Conservation (phyloP, 2,113 vertebrate species). For the Bagarius yarrelli region DNA sequence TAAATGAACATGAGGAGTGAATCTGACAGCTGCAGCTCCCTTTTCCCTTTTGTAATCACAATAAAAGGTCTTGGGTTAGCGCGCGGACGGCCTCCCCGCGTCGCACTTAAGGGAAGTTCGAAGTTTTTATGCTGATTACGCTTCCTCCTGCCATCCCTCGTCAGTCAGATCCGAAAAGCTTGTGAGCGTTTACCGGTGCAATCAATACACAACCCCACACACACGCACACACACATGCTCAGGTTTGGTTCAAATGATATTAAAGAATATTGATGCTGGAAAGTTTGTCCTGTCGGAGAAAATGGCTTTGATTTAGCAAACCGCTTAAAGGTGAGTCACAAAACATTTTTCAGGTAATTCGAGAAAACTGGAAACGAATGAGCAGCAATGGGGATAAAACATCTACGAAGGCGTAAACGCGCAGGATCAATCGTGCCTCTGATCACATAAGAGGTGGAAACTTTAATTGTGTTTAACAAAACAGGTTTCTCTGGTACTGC, state of each 20-base stretch:
- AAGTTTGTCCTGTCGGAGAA: constrained; percentile 15
- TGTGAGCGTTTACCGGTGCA: constrained; percentile 50
- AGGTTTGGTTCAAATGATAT: constrained; percentile 50
- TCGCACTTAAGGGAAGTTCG: constrained; percentile 60
- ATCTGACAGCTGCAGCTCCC: constrained; percentile 62
- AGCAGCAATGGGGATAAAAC: not conserved
- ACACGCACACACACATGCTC: constrained; percentile 27
- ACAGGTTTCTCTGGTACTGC: too few species aligned
- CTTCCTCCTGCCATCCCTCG: constrained; percentile 57
- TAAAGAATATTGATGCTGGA: constrained; percentile 54
- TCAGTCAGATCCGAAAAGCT: constrained; percentile 57
- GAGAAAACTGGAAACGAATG: not conserved
- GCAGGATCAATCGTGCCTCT: not conserved
- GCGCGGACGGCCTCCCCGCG: constrained; percentile 53
- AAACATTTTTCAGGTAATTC: not conserved
- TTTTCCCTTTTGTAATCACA: constrained; percentile 67
- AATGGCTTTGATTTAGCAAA: constrained; percentile 50
- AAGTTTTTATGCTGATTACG: constrained; percentile 63
- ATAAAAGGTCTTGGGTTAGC: constrained; percentile 62
- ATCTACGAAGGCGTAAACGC: not conserved
- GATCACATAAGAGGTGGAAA: not conserved
- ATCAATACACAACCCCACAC: constrained; percentile 43
- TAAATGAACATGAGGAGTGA: constrained; percentile 45
- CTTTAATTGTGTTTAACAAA: not conserved
- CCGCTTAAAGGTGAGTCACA: constrained; percentile 20